Evolutionary conservation across 1,140 invertebrate genomes (phyloP), one percentile per base, ranked within the genome.

Genomic region (Hycleus phaleratus): DNA sequence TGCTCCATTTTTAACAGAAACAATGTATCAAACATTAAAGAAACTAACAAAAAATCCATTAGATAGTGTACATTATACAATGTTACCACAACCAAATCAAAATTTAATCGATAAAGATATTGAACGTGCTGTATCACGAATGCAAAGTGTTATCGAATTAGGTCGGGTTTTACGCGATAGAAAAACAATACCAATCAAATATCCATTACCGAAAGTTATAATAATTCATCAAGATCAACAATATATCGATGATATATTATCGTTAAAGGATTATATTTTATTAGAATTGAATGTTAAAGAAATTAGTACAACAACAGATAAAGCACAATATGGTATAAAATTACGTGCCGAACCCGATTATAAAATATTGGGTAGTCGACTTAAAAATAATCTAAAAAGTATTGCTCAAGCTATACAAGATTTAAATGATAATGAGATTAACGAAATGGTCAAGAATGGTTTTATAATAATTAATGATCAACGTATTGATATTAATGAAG

Each of bases 61-160:
- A 42, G 83, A 83, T 25, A 93, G 90, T 68, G 84, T 97, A 1
- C 93, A 97, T 70, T 97, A 89, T 70, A 82, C 93, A 59, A 88
- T 93, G 86, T 81, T 97, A 52, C 93, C 95, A 1, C 77, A 84
- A 44, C 76, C 87, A 1, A 82, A 84, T 61, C 65, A 78, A 4
- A 71, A 81, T 46, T 77, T 96, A 6, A 95, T 99, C 46, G 83
- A 97, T 73, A 79, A 79, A 58, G 79, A 86, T 38, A 97, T 97
- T 56, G 97, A 99, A 76, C 80, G 83, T 58, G 87, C 93, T 50
- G 93, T 99, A 0, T 79, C 84, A 38, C 78, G 85, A 62, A 97
- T 99, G 95, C 96, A 99, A 78, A 85, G 84, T 12, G 88, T 98
- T 6, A 93, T 99, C 62, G 95, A 98, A 73, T 73, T 98, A 3